A percentile compares a stretch with the other conserved stretches of the same genome.
These are phyloP conservation scores for Burhinus oedicnemus DNA, from an alignment of 2,113 vertebrate species.

Conservation along the genomic window DNA sequence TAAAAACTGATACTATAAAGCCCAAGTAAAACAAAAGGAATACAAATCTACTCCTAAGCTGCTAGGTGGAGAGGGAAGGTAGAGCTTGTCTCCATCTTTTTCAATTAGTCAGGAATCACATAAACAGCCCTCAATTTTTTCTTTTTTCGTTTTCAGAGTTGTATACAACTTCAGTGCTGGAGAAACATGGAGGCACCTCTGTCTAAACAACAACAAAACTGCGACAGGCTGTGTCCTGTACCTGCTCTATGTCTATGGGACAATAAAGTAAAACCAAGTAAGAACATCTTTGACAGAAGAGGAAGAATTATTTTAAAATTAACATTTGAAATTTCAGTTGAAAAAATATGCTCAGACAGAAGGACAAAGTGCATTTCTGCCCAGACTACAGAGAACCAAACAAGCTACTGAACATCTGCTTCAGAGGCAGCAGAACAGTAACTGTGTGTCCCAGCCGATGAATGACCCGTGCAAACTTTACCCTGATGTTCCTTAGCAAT, in stretches of 20 bases:
- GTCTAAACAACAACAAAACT: fast-evolving
- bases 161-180: background rate
- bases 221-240: background rate
- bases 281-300: background rate
- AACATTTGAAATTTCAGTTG: background rate
- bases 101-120: background rate
- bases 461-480: background rate
- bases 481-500: background rate
- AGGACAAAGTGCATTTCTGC: background rate
- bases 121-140: background rate
- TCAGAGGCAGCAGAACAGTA: background rate
- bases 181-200: background rate
- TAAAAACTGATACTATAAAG: background rate
- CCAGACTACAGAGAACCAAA: background rate
- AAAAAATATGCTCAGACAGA: background rate
- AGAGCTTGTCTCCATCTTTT: background rate
- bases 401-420: background rate
- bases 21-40: background rate
- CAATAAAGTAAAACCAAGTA: background rate
- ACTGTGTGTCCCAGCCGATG: background rate
- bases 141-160: background rate
- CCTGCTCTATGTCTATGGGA: background rate
- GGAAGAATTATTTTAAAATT: background rate
- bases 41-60: background rate
- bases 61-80: background rate